Evolutionary conservation across 2,113 vertebrate species (phyloP).

Genomic region (Girardinichthys multiradiatus): DNA sequence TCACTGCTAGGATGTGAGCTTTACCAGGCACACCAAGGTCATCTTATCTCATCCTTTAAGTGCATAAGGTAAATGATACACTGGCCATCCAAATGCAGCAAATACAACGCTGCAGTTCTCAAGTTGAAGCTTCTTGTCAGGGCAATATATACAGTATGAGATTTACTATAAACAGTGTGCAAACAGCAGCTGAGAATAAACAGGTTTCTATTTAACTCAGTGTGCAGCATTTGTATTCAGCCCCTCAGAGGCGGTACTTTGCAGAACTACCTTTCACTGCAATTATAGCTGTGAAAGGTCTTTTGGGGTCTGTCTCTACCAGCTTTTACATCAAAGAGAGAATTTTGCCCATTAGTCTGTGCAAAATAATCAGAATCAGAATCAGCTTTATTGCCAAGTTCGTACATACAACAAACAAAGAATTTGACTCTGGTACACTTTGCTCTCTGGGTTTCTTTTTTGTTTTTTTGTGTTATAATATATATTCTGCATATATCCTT

Average conservation of each 20-base stretch:
- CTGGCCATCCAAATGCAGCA: constrained; percentile 54
- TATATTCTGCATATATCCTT: too few species aligned
- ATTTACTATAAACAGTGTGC: constrained; percentile 2
- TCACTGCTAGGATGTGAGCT: constrained; percentile 63
- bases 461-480: too few species aligned
- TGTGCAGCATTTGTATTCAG: neutral
- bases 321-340: neutral
- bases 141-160: neutral
- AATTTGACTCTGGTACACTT: too few species aligned
- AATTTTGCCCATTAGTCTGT: neutral
- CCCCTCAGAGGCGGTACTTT: neutral
- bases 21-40: constrained; percentile 72
- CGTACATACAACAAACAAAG: too few species aligned
- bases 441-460: too few species aligned
- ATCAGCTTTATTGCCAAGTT: too few species aligned
- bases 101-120: constrained; percentile 28
- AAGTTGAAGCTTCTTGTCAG: constrained; percentile 28
- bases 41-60: constrained; percentile 78
- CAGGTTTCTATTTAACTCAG: constrained; percentile 8
- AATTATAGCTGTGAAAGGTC: neutral
- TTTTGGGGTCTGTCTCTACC: neutral
- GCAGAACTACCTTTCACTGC: neutral
- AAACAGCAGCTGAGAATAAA: constrained; percentile 10
- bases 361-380: too few species aligned
- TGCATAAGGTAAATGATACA: constrained; percentile 77